A percentile compares a stretch with the other conserved stretches of the same genome.
Evolutionary conservation across 2,888 invertebrate species (phyloP).

Genomic region (Phyto melanocephala): DNA sequence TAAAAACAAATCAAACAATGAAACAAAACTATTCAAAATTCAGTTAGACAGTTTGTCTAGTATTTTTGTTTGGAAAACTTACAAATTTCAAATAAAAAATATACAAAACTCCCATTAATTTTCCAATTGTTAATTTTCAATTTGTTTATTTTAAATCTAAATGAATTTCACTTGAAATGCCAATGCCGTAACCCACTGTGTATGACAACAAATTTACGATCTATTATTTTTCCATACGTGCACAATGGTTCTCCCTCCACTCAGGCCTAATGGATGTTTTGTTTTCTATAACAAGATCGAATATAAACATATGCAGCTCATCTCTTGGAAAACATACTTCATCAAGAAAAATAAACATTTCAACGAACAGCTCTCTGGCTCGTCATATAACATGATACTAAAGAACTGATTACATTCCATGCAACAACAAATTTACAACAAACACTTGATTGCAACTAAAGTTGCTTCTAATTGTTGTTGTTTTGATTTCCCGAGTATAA

Average conservation of each 20-base stretch:
- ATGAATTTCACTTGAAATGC: conserved; percentile 48
- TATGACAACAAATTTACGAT: conserved; percentile 59
- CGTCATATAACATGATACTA: conserved; percentile 43
- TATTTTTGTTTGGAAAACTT: not conserved
- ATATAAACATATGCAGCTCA: not conserved
- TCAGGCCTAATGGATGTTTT: not conserved
- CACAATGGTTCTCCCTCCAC: not conserved
- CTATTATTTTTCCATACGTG: not conserved
- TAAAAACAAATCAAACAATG: too few relatives aligned
- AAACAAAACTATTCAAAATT: not conserved
- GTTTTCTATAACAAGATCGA: not conserved
- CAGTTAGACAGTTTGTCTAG: conserved; percentile 42
- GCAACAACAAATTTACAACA: not conserved
- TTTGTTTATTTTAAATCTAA: conserved; percentile 54
- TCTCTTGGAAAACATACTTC: conserved; percentile 53
- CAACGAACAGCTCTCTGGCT: not conserved
- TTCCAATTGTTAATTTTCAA: conserved; percentile 19
- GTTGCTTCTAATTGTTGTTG: conserved; percentile 31
- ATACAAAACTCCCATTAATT: conserved; percentile 21
- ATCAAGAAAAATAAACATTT: conserved; percentile 58
- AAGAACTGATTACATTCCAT: conserved; percentile 51
- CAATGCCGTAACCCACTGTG: conserved; percentile 52
- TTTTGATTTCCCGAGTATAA: conserved; percentile 12
- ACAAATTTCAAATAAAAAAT: not conserved
- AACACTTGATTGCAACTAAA: not conserved